Base-by-base conservation (phyloP, 2,113 vertebrate species). In the Prunella himalayana region DNA sequence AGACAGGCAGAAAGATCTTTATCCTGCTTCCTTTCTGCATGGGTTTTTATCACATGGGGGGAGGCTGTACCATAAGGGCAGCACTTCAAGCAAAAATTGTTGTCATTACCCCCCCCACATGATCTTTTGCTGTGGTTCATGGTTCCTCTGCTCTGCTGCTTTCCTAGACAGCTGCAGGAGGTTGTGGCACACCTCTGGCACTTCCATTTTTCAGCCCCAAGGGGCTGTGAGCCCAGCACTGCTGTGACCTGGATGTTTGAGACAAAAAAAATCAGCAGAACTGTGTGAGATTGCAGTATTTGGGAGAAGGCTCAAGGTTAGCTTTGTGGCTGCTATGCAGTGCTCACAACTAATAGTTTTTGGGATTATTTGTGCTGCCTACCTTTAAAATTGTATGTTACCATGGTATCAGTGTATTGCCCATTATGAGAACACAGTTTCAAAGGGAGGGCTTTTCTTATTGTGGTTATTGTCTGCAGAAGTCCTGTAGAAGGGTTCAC, bases 171-270 rank as follows among this genome's bases (percentile, higher is more conserved):
- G n/a, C 54, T 73, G 54, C 45, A 84, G 45, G 27, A 28, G 39
- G 42, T 59, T 66, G 22, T 61, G 56, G 20, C 42, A 21, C 33
- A 30, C 44, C 33, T 85, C 30, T 77, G 54, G 35, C 30, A 5
- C 60, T 69, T 56, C 17, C 0, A 0, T 24, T 79, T 90, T 82
- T 33, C 21, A 19, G 49, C 66, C 56, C 33, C 12, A 35, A 11
- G 13, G 16, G 42, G 2, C n/a, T 0, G 0, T 24, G 37, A 76
- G 54, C 18, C 21, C n/a, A 35, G 22, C 33, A 20, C 45, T 33
- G 11, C 68, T 81, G 20, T 39, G 39, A 35, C 45, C 64, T 35
- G 45, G 33, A 21, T 33, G 2, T 86, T 41, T 57, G 73, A 84
- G 39, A 41, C 33, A 57, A 82, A 85, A n/a, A 37, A 88, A 45